Evolutionary conservation across 2,797 vertebrate genomes (phyloP).

Genomic region (Enteromius radiatus): DNA sequence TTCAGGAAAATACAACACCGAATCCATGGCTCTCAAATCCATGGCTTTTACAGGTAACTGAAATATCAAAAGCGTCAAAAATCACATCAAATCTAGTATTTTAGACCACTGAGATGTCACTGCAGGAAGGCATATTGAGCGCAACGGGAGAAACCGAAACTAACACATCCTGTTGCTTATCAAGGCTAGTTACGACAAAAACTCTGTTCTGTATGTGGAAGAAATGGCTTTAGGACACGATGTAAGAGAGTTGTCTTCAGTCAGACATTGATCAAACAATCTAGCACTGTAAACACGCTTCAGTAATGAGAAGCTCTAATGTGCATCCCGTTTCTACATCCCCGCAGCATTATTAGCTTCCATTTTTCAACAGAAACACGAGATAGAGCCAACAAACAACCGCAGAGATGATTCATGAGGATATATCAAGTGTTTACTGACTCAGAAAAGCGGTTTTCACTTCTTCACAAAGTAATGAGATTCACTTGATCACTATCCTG

Average conservation of each 20-base stretch:
- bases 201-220: not conserved
- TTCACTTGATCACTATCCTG: constrained; percentile 26
- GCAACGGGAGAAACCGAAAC: not conserved
- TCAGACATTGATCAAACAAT: constrained; percentile 27
- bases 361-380: constrained; percentile 23
- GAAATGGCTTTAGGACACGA: not conserved
- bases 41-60: not conserved
- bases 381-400: constrained; percentile 32
- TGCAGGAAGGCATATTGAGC: not conserved
- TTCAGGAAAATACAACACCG: not conserved
- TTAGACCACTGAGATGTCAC: not conserved
- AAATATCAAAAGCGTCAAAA: not conserved
- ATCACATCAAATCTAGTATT: not conserved
- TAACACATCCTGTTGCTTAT: not conserved
- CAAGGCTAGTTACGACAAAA: not conserved
- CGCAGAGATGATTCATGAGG: constrained; percentile 27
- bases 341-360: constrained; percentile 33
- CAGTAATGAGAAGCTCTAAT: constrained; percentile 41
- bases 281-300: constrained; percentile 26
- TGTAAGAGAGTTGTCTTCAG: constrained; percentile 4
- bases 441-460: constrained; percentile 34
- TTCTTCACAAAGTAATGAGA: constrained; percentile 32
- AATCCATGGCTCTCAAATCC: not conserved
- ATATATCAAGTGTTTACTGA: constrained; percentile 39
- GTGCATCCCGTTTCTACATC: constrained; percentile 28